Evolutionary conservation across 2,797 vertebrate genomes (phyloP).

Genomic region (Gadopsis bispinosus): DNA sequence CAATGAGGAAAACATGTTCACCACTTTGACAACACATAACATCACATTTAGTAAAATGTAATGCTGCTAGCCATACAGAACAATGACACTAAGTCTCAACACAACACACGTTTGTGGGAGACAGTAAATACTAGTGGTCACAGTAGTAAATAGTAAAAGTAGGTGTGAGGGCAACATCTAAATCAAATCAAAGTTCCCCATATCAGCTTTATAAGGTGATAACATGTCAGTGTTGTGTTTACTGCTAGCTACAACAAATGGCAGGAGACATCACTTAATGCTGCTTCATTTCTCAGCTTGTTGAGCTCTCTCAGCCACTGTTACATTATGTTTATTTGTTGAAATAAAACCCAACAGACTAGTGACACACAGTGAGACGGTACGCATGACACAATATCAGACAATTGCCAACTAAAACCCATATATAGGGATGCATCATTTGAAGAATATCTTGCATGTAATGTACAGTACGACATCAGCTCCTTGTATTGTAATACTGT

Average conservation of each 20-base stretch:
- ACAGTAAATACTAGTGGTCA: not conserved
- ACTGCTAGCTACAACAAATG: not conserved
- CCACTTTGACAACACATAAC: not conserved
- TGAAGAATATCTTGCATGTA: not conserved
- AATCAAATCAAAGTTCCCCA: too few relatives aligned
- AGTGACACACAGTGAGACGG: not conserved
- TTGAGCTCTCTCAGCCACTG: not conserved
- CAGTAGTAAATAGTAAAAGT: not conserved
- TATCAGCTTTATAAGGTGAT: too few relatives aligned
- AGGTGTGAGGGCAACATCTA: too few relatives aligned
- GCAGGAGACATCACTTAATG: not conserved
- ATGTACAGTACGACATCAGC: not conserved
- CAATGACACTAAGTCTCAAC: too few relatives aligned
- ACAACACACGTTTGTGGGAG: too few relatives aligned
- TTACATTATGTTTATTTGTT: not conserved
- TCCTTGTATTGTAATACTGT: conserved; percentile 5
- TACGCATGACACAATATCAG: not conserved
- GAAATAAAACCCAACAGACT: not conserved
- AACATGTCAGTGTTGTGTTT: too few relatives aligned
- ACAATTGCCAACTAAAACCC: not conserved
- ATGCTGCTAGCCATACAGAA: not conserved
- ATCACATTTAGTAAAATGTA: not conserved
- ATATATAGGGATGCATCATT: not conserved
- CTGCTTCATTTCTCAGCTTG: not conserved
- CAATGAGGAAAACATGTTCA: not conserved